A percentile compares a stretch with the other conserved stretches of the same genome.
phyloP scores from a whole-genome alignment of 2,888 invertebrate species.

The Lymantria dispar region DNA sequence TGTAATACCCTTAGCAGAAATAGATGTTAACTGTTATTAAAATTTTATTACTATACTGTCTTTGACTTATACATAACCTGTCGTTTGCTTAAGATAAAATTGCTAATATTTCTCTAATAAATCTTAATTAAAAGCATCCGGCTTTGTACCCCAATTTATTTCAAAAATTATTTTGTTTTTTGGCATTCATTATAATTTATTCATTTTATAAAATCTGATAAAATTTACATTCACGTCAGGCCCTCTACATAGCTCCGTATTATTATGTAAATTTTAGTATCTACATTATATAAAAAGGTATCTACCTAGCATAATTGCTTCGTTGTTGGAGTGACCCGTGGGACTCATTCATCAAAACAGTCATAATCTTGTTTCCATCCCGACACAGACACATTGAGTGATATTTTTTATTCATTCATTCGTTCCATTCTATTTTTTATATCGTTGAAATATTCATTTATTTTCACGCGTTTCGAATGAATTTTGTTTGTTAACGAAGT shows the following conservation, averaged over 20 bases:
- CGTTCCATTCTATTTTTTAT: slow-evolving; percentile 30
- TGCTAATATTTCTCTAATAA: too few relatives aligned
- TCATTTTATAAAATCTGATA: not conserved
- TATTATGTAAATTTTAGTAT: slow-evolving; percentile 32
- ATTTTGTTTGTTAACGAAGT: slow-evolving; percentile 8
- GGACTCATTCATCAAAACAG: slow-evolving; percentile 61
- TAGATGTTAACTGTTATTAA: too few relatives aligned
- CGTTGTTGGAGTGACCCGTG: slow-evolving; percentile 44
- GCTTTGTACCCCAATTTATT: too few relatives aligned
- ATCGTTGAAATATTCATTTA: slow-evolving; percentile 22
- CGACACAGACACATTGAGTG: slow-evolving; percentile 54
- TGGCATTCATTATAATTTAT: not conserved
- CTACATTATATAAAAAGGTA: slow-evolving; percentile 21
- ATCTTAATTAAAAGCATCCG: too few relatives aligned
- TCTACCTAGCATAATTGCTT: slow-evolving; percentile 33
- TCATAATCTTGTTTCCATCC: slow-evolving; percentile 58
- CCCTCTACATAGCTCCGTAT: slow-evolving; percentile 10
- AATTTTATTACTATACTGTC: too few relatives aligned
- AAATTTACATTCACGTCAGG: slow-evolving; percentile 3
- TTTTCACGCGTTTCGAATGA: slow-evolving; percentile 18
- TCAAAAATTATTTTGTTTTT: too few relatives aligned
- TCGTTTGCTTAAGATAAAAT: too few relatives aligned
- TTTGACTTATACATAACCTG: too few relatives aligned
- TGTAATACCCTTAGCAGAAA: too few relatives aligned
- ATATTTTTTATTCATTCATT: slow-evolving; percentile 53